Evolutionary conservation across 2,888 invertebrate species (phyloP).

Genomic region (Yponomeuta evonymella): DNA sequence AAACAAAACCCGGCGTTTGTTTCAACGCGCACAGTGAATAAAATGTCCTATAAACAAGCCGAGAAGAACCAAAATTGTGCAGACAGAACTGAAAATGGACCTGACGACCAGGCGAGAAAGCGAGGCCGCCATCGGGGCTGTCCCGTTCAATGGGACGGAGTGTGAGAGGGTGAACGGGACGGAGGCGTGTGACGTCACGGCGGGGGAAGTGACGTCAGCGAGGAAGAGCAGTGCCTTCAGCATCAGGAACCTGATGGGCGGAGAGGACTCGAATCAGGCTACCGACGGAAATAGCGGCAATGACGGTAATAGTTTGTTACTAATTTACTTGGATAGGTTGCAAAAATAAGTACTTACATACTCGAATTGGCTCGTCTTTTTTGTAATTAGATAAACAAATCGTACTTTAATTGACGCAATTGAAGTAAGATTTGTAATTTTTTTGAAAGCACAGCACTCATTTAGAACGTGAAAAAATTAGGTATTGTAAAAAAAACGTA

Average conservation of each 20-base stretch:
- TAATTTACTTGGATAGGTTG: not conserved
- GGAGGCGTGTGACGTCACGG: slow-evolving; percentile 49
- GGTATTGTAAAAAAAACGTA: too few species aligned
- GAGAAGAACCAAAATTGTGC: not conserved
- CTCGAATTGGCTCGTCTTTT: too few species aligned
- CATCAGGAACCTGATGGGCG: slow-evolving; percentile 63
- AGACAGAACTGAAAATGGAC: slow-evolving; percentile 50
- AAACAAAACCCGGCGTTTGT: not conserved
- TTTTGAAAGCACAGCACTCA: too few species aligned
- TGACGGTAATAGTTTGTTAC: slow-evolving; percentile 45
- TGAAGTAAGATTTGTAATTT: too few species aligned
- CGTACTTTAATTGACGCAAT: too few species aligned
- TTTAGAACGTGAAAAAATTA: too few species aligned
- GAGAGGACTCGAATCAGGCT: slow-evolving; percentile 47
- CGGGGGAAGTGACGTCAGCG: slow-evolving; percentile 42
- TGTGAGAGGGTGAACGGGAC: slow-evolving; percentile 47
- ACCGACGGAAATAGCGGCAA: slow-evolving; percentile 49
- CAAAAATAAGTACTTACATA: too few species aligned
- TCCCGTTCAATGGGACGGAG: slow-evolving; percentile 41
- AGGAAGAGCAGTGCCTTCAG: slow-evolving; percentile 62
- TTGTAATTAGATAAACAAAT: too few species aligned
- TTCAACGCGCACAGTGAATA: not conserved
- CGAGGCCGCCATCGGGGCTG: slow-evolving; percentile 31
- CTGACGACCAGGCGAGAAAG: slow-evolving; percentile 66
- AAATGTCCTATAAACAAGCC: slow-evolving; percentile 7